Evolutionary conservation across 2,113 vertebrate genomes (phyloP), one percentile per base, ranked within the genome.

Genomic region (Callopanchax toddi): DNA sequence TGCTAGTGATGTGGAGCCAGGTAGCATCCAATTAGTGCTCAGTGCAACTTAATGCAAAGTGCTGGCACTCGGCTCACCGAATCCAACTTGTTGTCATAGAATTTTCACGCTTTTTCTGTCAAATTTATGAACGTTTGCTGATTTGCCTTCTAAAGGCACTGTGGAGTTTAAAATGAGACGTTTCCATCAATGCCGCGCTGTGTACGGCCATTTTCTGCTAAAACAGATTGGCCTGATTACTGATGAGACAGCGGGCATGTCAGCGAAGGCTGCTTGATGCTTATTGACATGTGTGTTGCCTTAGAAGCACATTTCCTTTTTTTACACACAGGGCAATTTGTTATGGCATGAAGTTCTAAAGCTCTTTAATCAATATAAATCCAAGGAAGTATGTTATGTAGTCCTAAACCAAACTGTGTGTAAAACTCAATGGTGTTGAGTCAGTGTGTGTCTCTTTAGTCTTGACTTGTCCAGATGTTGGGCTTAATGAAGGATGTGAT

Each of bases 1-100:
- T 62, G 76, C 81, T 73, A 88, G 87, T 89, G 88, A 92, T 88
- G 89, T 86, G 60, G 76, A 88, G 91, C 89, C 90, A 91, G 91
- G 87, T 93, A 92, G 69, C 82, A 83, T 91, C 89, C 89, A 93
- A 92, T 93, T 92, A 93, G 90, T 40, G 86, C 86, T 81, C 79
- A 72, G 71, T 82, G 81, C 78, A 92, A 91, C 86, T 91, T 91
- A 89, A 91, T 89, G 89, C 85, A 85, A 91, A 91, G 83, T 82
- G 86, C 83, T 93, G 91, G 88, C 90, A 91, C 85, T 65, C 69
- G 3, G 54, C 72, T 63, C 79, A 77, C 76, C 71, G 32, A 74
- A 80, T 90, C 89, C 77, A 87, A 88, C 81, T 85, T 79, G 90
- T 89, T 90, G 92, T 91, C 89, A 90, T 73, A 79, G 67, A 79